These are phyloP conservation scores for Trichomycterus rosablanca DNA, from an alignment of 2,113 vertebrate genomes.

Conservation along the genomic window DNA sequence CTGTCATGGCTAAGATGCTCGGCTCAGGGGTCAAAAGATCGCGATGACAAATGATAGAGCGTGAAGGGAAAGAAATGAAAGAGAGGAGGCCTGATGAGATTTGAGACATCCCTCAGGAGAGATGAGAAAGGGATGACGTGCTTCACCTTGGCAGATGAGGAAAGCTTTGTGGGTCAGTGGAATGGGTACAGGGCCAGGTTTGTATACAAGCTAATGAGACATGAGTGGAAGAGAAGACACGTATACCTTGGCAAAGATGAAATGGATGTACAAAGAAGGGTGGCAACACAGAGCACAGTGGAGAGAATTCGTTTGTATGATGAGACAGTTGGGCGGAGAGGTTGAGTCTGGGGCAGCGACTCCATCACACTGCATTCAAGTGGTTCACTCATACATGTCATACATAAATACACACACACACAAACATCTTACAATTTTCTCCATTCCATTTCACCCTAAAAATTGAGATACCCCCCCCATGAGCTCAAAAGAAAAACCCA, in stretches of 20 bases:
- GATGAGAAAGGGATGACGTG: slow-evolving; percentile 11
- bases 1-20: slow-evolving; percentile 29
- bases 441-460: slow-evolving; percentile 9
- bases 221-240: slow-evolving; percentile 1
- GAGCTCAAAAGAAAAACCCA: slow-evolving; percentile 8
- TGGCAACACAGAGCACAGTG: slow-evolving; percentile 12
- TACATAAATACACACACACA: slow-evolving; percentile 10
- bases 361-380: not conserved
- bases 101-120: slow-evolving; percentile 40
- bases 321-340: not conserved
- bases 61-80: slow-evolving; percentile 20
- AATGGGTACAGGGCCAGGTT: not conserved
- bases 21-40: slow-evolving; percentile 31
- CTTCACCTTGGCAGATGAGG: too few relatives aligned
- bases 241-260: not conserved
- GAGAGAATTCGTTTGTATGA: not conserved
- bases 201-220: slow-evolving; percentile 14
- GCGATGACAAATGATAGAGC: slow-evolving; percentile 35
- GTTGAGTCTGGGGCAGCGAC: not conserved
- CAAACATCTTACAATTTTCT: not conserved
- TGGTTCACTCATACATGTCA: not conserved
- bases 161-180: slow-evolving; percentile 33
- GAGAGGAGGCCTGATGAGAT: slow-evolving; percentile 36
- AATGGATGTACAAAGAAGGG: slow-evolving; percentile 16
- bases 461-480: not conserved